These are phyloP conservation scores for Ceratina calcarata DNA, from an alignment of 1,140 invertebrate genomes.

Conservation along the genomic window DNA sequence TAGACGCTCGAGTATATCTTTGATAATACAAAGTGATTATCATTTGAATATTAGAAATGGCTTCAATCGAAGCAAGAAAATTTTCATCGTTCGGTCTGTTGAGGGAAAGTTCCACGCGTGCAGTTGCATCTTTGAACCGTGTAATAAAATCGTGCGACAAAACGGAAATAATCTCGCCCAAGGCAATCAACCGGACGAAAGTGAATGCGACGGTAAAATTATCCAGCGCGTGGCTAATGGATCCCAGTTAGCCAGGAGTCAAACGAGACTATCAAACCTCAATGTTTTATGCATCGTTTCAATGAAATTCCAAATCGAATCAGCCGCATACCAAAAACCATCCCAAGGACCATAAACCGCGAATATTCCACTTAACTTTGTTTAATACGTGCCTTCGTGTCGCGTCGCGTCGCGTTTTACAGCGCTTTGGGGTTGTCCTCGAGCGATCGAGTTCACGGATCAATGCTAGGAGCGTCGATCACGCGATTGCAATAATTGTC, in stretches of 20 bases:
- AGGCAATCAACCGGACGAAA: neutral
- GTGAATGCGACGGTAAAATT: slow-evolving; percentile 4
- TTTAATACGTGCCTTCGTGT: neutral
- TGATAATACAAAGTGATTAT: neutral
- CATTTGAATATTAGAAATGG: neutral
- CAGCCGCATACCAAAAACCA: neutral
- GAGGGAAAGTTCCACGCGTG: neutral
- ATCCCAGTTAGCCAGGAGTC: neutral
- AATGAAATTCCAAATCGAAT: slow-evolving; percentile 24
- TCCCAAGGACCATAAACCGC: neutral
- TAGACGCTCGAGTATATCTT: neutral
- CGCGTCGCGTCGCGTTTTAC: too few species aligned
- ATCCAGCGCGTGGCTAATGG: neutral
- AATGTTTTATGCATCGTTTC: neutral
- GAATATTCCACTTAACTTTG: neutral
- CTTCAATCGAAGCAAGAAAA: neutral
- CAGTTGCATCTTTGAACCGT: neutral
- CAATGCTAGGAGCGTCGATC: neutral
- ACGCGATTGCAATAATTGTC: too few species aligned
- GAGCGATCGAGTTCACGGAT: neutral
- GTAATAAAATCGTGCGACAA: neutral
- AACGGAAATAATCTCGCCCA: too few species aligned
- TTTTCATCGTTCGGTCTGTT: neutral
- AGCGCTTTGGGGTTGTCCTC: too few species aligned
- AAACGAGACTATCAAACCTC: slow-evolving; percentile 8